Evolutionary conservation across 2,797 vertebrate genomes (phyloP), one percentile per base, ranked within the genome.

Genomic region (Rachycentron canadum): DNA sequence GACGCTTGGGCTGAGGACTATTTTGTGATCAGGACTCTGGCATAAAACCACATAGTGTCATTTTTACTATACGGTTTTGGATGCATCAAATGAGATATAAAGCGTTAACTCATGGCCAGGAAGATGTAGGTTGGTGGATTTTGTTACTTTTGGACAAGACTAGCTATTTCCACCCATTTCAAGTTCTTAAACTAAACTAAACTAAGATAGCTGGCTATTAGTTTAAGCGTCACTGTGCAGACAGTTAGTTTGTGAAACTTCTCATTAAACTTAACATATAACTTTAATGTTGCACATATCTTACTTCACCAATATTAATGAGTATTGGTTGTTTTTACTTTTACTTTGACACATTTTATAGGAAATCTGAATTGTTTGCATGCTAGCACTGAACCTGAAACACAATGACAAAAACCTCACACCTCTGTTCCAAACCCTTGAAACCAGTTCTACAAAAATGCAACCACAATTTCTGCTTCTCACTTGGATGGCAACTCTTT

Each of bases 351-450:
- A 16, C 19, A 14, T 67, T 38, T 67, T 66, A 7, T 23, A n/a
- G n/a, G n/a, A n/a, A n/a, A 9, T 52, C 25, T 73, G 13, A 49
- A 32, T 56, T 47, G 36, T 83, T 81, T 63, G 47, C 49, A 79
- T 58, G n/a, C 75, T 23, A 69, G 49, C 70, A 80, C 47, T 49
- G 38, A 81, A 76, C 36, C 62, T 63, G 53, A 74, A 62, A 71
- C 68, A 78, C 52, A 41, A 50, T 50, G 47, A 59, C 36, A 56
- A 76, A 86, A 79, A 78, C 23, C 73, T 81, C 66, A 69, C 81
- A 84, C 41, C 21, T 16, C 16, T 6, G 14, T 81, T 58, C 41
- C 12, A 81, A 85, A 69, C 76, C 53, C 83, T 84, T 50, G 13
- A 85, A 81, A 61, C 70, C 63, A 57, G 53, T 67, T 63, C 71